These are phyloP conservation scores for Pristionchus entomophagus DNA, from an alignment of 2,888 invertebrate genomes.

Conservation along the genomic window DNA sequence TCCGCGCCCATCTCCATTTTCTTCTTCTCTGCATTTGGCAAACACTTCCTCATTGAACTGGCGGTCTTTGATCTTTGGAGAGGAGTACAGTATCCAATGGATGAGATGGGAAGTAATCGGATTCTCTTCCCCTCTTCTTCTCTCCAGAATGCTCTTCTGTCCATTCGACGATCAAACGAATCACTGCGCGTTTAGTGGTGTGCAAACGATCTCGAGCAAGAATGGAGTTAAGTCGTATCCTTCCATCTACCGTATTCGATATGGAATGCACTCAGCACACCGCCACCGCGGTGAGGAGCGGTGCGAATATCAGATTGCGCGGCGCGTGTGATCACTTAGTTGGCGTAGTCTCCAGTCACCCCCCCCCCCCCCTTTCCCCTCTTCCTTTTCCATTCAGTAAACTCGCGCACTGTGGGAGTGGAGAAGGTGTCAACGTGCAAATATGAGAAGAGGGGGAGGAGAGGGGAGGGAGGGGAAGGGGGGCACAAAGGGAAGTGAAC, in stretches of 20 bases:
- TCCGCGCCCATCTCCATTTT: constrained; percentile 20
- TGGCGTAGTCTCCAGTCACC: background rate
- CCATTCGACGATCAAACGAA: too few species aligned
- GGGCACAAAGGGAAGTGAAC: background rate
- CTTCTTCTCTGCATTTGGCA: background rate
- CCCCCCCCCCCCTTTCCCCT: background rate
- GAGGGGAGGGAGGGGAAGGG: too few species aligned
- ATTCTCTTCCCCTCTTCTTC: too few species aligned
- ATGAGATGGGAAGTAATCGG: background rate
- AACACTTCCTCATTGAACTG: background rate
- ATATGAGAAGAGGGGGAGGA: background rate
- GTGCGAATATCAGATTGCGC: constrained; percentile 7
- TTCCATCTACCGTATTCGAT: too few species aligned
- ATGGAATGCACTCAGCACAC: too few species aligned
- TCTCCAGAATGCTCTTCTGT: too few species aligned
- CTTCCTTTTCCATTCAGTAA: constrained; percentile 13
- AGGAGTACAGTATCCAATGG: too few species aligned
- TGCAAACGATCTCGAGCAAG: too few species aligned
- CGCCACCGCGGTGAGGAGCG: background rate
- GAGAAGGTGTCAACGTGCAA: background rate
- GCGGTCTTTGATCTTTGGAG: background rate
- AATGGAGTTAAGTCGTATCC: too few species aligned
- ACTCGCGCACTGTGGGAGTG: constrained; percentile 27
- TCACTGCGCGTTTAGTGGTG: too few species aligned
- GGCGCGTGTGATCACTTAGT: background rate